Base-by-base conservation (phyloP, 1,140 invertebrate species). In the Drosophila ambigua region DNA sequence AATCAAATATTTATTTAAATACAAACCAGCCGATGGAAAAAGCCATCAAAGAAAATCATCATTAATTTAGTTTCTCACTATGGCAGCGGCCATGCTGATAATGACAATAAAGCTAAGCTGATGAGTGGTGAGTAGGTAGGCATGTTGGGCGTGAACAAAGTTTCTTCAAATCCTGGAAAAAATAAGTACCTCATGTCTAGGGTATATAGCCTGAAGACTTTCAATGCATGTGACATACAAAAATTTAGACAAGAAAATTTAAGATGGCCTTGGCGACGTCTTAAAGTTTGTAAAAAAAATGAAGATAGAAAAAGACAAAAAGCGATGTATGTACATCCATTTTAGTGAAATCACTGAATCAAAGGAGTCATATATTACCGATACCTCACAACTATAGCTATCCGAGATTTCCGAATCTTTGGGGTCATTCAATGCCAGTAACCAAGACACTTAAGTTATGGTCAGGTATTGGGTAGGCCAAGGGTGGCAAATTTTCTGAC, bases 1-100 rank as follows among this genome's bases (percentile, higher is more conserved):
- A 85, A 85, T 85, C 81, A 85, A 85, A 85, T 87, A 85, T 87
- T 87, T 85, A 85, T 85, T 87, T 85, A 85, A 85, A 85, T 85
- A 77, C 82, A 58, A 75, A 79, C 79, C 65, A 72, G 53, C 41
- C 50, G 54, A 59, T 57, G 53, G 53, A 64, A 54, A 84, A 67
- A 58, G 64, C 72, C 72, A 65, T 77, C 81, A 74, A 82, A 77
- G 51, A 52, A 62, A 61, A 72, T 82, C 77, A 85, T 84, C 81
- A 85, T 85, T 85, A 87, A 85, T 85, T 75, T 81, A 87, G 65
- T 72, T 66, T 87, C 82, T 85, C 81, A 77, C 82, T 79, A 87
- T 71, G 79, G 79, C 49, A 82, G 46, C 46, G 43, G 35, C 20
- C 43, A 43, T 15, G 46, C 77, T 79, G 77, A 67, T 79, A 79